Conservation (phyloP, 2,888 invertebrate species). For the Chrysodeixis includens region DNA sequence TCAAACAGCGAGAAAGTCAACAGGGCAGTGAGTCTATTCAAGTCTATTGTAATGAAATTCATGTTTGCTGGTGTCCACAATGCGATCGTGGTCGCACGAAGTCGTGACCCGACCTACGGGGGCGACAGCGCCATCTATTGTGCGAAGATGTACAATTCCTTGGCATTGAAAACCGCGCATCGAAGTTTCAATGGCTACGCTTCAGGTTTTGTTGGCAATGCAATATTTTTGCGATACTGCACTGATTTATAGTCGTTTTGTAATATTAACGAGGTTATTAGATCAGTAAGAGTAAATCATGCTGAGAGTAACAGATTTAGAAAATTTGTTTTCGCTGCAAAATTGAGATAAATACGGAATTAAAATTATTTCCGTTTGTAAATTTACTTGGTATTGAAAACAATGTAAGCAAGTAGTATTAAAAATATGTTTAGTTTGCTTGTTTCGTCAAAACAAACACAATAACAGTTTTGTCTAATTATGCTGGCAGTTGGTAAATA, state of each 20-base stretch:
- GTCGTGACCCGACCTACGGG: slow-evolving; percentile 66
- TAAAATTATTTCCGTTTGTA: neutral
- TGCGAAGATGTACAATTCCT: slow-evolving; percentile 43
- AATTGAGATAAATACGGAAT: neutral
- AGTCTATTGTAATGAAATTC: slow-evolving; percentile 66
- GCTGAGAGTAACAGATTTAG: neutral
- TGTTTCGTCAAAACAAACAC: neutral
- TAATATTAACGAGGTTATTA: neutral
- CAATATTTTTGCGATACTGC: neutral
- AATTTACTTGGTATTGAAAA: neutral
- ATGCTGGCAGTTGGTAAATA: slow-evolving; percentile 1
- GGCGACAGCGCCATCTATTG: slow-evolving; percentile 53
- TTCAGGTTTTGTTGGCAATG: slow-evolving; percentile 1
- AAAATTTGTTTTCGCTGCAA: neutral
- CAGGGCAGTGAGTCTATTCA: slow-evolving; percentile 50
- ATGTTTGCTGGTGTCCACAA: slow-evolving; percentile 63
- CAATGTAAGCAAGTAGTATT: neutral
- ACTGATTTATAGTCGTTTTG: neutral
- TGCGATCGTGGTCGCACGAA: slow-evolving; percentile 69
- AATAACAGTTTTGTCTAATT: neutral
- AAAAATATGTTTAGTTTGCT: no score
- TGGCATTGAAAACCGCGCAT: slow-evolving; percentile 30
- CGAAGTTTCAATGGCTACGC: slow-evolving; percentile 6
- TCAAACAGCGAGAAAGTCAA: slow-evolving; percentile 57
- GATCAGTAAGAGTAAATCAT: slow-evolving; percentile 1